Base-by-base conservation (phyloP, 2,113 vertebrate species). In the Pristiophorus japonicus region DNA sequence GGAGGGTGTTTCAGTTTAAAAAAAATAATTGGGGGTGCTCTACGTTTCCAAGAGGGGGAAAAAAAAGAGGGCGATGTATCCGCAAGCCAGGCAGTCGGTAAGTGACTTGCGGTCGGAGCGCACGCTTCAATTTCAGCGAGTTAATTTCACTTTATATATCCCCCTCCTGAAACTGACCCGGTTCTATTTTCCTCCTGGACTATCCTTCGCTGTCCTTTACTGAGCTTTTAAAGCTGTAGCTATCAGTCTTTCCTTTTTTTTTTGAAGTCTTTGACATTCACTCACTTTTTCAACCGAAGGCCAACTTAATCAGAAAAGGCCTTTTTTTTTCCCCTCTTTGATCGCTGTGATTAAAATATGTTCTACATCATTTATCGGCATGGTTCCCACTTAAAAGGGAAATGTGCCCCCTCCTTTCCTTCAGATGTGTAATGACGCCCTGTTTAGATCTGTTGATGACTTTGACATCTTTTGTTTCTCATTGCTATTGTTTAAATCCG, bases 1-100 rank as follows among this genome's bases (percentile, higher is more conserved):
- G 88, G 88, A 63, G 88, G 51, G 42, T 84, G 18, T 51, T 63
- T 59, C 65, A 16, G 22, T 90, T 90, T 55, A 8, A 8, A 3
- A 84, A 87, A 88, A 88, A n/a, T 38, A 91, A 91, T 91, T n/a
- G 34, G 34, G 88, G 88, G n/a, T 0, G 47, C 55, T 63, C 88
- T 63, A 22, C 88, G 59, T 38, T n/a, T 38, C 59, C 88, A 7
- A 62, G 88, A 38, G 88, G 59, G 59, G 75, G 42, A 14, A 14
- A 34, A 16, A 30, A 12, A 34, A 62, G 30, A 55, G 88, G 88
- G 88, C 88, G 34, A 92, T 92, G 88, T 92, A 92, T 92, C 88
- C 88, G 34, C 88, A 92, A 92, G 59, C 88, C 34, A 92, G 88
- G n/a, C 88, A 92, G 59, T 65, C 88, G 88, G 88, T 92, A 63